phyloP scores from a whole-genome alignment of 1,140 invertebrate genomes.

The Bombus balteatus region DNA sequence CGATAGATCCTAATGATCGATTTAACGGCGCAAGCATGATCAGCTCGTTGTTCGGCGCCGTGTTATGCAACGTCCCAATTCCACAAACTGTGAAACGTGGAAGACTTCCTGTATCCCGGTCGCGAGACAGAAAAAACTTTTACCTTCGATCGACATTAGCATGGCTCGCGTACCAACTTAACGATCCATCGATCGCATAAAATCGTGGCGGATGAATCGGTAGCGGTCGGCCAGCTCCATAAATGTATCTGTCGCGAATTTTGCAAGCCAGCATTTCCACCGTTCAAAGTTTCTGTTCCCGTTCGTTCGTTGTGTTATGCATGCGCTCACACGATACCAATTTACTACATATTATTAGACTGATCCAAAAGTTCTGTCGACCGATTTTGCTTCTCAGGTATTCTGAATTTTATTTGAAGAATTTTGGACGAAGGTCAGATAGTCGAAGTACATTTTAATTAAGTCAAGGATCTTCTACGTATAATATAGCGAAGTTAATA shows the following conservation, averaged over 20 bases:
- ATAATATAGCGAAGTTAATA: too few species aligned
- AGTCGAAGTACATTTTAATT: too few species aligned
- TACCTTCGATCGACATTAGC: conserved; percentile 66
- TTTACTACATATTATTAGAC: not conserved
- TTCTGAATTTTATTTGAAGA: too few species aligned
- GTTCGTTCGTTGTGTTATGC: conserved; percentile 46
- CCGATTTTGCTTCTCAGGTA: too few species aligned
- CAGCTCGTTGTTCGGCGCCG: conserved; percentile 24
- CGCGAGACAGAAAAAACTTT: conserved; percentile 66
- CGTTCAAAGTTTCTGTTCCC: conserved; percentile 45
- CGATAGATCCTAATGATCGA: conserved; percentile 44
- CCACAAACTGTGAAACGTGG: conserved; percentile 28
- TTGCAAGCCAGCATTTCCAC: conserved; percentile 55
- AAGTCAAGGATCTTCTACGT: too few species aligned
- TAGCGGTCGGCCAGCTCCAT: conserved; percentile 32
- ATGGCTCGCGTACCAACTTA: conserved; percentile 44
- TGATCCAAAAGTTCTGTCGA: too few species aligned
- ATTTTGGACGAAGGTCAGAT: too few species aligned
- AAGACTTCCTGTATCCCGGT: conserved; percentile 47
- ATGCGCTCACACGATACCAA: not conserved
- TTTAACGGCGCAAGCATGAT: conserved; percentile 15
- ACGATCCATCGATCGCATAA: conserved; percentile 29
- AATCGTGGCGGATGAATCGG: not conserved
- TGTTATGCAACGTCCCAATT: conserved; percentile 53
- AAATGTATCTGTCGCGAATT: conserved; percentile 66